phyloP scores from a whole-genome alignment of 1,140 invertebrate species.

The Hyles vespertilio region DNA sequence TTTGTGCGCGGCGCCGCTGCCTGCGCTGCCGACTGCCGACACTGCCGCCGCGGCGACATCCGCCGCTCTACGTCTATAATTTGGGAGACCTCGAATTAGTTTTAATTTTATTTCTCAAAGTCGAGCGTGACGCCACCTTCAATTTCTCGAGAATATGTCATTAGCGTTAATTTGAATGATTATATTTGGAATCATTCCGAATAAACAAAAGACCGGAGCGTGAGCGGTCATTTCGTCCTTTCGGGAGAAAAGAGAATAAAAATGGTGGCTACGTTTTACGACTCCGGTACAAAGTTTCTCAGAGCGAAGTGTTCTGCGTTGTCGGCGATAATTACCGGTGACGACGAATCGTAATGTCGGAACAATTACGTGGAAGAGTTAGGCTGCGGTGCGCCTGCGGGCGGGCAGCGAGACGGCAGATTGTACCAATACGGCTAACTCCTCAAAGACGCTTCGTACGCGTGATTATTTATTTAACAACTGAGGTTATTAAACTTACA shows the following conservation, averaged over 20 bases:
- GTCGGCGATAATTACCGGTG: constrained; percentile 35
- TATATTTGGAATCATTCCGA: constrained; percentile 40
- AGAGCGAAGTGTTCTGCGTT: constrained; percentile 15
- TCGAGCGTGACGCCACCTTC: constrained; percentile 61
- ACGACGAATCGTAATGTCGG: constrained; percentile 35
- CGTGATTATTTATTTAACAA: no score
- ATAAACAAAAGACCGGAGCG: constrained; percentile 21
- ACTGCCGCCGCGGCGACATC: constrained; percentile 55
- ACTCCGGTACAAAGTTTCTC: constrained; percentile 25
- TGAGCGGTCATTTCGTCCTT: constrained; percentile 6
- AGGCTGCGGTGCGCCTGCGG: constrained; percentile 1
- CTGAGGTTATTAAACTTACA: no score
- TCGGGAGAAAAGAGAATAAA: constrained; percentile 20
- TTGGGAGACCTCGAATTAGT: constrained; percentile 71
- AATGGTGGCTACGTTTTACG: constrained; percentile 12
- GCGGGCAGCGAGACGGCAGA: not conserved
- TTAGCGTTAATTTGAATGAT: constrained; percentile 67
- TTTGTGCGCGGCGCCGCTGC: constrained; percentile 63
- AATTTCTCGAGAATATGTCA: constrained; percentile 57
- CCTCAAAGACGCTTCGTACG: no score
- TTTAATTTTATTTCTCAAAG: constrained; percentile 59
- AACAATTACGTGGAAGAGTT: constrained; percentile 37
- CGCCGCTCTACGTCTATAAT: constrained; percentile 63
- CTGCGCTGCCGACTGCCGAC: constrained; percentile 24
- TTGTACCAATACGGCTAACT: not conserved